A percentile compares a stretch with the other conserved stretches of the same genome.
Evolutionary conservation across 64 coral and sea anemone genomes (phyloP).

Genomic region (Anthopleura sola): DNA sequence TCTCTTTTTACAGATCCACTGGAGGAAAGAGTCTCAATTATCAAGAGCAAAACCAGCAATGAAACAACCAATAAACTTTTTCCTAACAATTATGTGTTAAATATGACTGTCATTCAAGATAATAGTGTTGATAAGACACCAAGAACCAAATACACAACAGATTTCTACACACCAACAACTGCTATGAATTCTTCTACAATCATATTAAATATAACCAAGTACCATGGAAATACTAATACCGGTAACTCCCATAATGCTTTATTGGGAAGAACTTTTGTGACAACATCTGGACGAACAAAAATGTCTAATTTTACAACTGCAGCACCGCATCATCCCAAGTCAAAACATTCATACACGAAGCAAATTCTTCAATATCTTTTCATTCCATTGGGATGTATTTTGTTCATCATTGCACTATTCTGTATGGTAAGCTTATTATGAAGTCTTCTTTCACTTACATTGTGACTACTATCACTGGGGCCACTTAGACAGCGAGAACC

Average conservation of each 20-base stretch:
- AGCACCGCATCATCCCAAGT: background rate
- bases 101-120: background rate
- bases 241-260: background rate
- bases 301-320: background rate
- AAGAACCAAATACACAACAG: background rate
- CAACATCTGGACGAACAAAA: background rate
- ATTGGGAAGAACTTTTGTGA: background rate
- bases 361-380: constrained; percentile 35
- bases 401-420: constrained; percentile 5
- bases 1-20: background rate
- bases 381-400: constrained; percentile 42
- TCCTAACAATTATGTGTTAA: background rate
- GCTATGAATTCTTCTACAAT: background rate
- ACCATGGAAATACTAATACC: background rate
- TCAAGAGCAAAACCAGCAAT: background rate
- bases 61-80: background rate
- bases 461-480: too few relatives aligned
- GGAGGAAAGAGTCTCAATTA: background rate
- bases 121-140: background rate
- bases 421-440: constrained; percentile 23
- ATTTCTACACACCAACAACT: background rate
- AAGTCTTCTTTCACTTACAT: background rate
- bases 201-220: background rate
- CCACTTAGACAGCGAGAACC: too few relatives aligned
- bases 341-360: background rate